phyloP scores from a whole-genome alignment of 2,113 vertebrate genomes.

The Pollimyrus isidori region DNA sequence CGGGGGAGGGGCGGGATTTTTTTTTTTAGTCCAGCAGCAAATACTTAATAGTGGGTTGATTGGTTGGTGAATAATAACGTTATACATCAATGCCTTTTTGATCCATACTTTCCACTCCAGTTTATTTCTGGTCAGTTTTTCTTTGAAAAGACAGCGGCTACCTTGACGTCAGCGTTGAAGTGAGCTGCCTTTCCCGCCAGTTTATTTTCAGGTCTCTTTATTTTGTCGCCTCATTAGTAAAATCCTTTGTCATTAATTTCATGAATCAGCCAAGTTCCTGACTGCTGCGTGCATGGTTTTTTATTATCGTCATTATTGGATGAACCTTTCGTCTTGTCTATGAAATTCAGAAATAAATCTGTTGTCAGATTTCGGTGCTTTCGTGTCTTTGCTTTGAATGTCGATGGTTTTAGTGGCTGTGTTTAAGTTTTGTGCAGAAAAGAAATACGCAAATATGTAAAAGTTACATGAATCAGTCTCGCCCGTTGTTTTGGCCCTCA shows the following conservation, averaged over 20 bases:
- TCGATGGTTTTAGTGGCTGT: neutral
- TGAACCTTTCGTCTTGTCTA: neutral
- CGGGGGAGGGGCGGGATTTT: neutral
- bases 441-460: neutral
- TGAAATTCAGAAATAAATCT: neutral
- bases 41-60: neutral
- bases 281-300: neutral
- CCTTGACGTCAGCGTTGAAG: neutral
- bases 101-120: neutral
- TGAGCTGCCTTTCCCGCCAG: neutral
- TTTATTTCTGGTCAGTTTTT: neutral
- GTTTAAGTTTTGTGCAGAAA: neutral
- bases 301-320: neutral
- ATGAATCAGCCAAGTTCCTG: neutral
- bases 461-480: neutral
- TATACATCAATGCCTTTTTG: neutral
- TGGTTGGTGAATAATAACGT: neutral
- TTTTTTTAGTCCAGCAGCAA: neutral
- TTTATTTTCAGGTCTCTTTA: neutral
- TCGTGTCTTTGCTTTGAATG: neutral
- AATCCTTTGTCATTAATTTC: neutral
- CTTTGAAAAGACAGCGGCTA: neutral
- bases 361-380: neutral
- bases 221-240: neutral
- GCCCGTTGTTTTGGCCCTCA: neutral